Evolutionary conservation across 2,797 vertebrate genomes (phyloP).

Genomic region (Ambastaia sidthimunki): DNA sequence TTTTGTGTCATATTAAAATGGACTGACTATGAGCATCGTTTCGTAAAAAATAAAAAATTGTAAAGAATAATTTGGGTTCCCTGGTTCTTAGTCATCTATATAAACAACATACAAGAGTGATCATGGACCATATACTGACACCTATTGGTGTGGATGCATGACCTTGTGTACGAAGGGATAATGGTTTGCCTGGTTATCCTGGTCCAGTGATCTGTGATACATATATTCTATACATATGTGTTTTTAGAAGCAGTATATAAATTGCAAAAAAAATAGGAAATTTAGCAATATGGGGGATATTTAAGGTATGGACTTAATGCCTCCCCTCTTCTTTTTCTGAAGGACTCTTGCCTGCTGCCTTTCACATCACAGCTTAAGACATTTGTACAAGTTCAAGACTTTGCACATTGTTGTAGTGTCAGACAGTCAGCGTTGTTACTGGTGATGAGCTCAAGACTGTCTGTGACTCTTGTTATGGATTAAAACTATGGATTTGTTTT

Average conservation of each 20-base stretch:
- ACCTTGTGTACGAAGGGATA: not conserved
- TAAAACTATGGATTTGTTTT: not conserved
- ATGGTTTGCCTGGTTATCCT: not conserved
- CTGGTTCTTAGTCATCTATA: not conserved
- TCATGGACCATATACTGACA: not conserved
- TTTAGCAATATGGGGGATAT: no score
- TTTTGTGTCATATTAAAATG: constrained; percentile 23
- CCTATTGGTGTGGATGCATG: not conserved
- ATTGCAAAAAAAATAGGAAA: no score
- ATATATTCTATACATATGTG: no score
- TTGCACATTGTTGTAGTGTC: no score
- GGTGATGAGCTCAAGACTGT: not conserved
- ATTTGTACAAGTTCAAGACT: no score
- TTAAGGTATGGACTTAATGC: no score
- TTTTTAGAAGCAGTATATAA: no score
- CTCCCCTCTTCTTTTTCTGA: no score
- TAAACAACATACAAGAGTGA: not conserved
- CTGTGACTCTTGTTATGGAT: not conserved
- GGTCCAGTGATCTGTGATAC: no score
- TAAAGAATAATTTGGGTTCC: constrained; percentile 6
- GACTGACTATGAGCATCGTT: not conserved
- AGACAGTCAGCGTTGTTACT: no score
- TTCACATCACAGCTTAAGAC: no score
- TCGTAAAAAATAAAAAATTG: not conserved
- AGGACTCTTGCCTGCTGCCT: no score